phyloP scores from a whole-genome alignment of 2,113 vertebrate species.

The Pollachius pollachius region DNA sequence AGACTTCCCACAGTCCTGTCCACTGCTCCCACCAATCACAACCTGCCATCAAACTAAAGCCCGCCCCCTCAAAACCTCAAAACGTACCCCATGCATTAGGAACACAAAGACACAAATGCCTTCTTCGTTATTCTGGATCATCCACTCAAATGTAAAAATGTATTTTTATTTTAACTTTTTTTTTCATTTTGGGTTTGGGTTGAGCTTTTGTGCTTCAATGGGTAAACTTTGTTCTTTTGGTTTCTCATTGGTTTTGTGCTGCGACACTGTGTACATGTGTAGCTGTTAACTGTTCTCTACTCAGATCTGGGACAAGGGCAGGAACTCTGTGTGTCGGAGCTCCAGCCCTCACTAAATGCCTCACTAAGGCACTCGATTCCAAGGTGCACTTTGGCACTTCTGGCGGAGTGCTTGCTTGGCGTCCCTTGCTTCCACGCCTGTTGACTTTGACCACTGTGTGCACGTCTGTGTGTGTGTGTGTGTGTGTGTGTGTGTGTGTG shows the following conservation, averaged over 20 bases:
- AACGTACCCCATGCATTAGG: not conserved
- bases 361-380: slow-evolving; percentile 10
- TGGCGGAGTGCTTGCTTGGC: slow-evolving; percentile 25
- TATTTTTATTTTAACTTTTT: not conserved
- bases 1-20: slow-evolving; percentile 26
- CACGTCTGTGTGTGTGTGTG: not conserved
- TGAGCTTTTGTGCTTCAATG: not conserved
- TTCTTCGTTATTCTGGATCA: not conserved
- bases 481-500: slow-evolving; percentile 1
- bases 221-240: not conserved
- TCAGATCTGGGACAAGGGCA: too few species aligned
- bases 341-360: slow-evolving; percentile 13
- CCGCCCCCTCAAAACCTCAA: too few species aligned
- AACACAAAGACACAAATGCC: not conserved
- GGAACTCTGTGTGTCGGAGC: too few species aligned
- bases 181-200: not conserved
- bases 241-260: too few species aligned
- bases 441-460: slow-evolving; percentile 26
- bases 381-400: slow-evolving; percentile 55
- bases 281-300: too few species aligned
- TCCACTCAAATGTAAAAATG: slow-evolving; percentile 11
- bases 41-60: not conserved
- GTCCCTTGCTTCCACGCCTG: slow-evolving; percentile 37
- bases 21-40: slow-evolving; percentile 27
- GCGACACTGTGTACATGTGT: too few species aligned